These are phyloP conservation scores for Tetanocera ferruginea DNA, from an alignment of 2,888 invertebrate genomes.

Conservation along the genomic window DNA sequence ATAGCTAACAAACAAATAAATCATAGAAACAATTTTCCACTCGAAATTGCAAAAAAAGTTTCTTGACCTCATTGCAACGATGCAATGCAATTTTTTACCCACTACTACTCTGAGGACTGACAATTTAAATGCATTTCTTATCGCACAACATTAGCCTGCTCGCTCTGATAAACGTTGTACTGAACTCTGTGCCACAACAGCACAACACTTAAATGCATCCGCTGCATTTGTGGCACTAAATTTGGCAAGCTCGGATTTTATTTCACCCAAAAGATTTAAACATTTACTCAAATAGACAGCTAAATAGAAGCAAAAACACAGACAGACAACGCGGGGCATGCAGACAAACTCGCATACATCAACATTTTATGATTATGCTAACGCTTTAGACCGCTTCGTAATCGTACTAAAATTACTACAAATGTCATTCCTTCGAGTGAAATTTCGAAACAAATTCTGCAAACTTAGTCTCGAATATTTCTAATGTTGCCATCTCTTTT, in stretches of 20 bases:
- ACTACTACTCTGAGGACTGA: neutral
- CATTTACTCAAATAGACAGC: conserved; percentile 2
- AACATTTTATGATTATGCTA: conserved; percentile 9
- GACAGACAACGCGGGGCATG: neutral
- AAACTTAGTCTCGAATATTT: neutral
- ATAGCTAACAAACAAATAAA: too few species aligned
- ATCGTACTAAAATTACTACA: neutral
- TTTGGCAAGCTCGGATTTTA: conserved; percentile 26
- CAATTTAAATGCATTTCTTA: too few species aligned
- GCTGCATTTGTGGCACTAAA: conserved; percentile 16
- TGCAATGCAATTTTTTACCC: neutral
- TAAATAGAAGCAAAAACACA: neutral
- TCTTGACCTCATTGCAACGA: too few species aligned
- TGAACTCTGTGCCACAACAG: too few species aligned
- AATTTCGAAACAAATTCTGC: neutral
- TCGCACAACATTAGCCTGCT: too few species aligned
- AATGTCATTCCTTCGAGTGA: neutral
- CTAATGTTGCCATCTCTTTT: neutral
- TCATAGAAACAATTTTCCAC: too few species aligned
- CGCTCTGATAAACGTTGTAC: too few species aligned
- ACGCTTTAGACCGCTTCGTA: neutral
- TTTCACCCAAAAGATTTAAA: conserved; percentile 21
- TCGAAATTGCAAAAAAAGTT: too few species aligned
- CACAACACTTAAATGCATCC: conserved; percentile 14
- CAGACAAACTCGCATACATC: neutral